phyloP scores from a whole-genome alignment of 2,797 vertebrate genomes.

The Huso huso region DNA sequence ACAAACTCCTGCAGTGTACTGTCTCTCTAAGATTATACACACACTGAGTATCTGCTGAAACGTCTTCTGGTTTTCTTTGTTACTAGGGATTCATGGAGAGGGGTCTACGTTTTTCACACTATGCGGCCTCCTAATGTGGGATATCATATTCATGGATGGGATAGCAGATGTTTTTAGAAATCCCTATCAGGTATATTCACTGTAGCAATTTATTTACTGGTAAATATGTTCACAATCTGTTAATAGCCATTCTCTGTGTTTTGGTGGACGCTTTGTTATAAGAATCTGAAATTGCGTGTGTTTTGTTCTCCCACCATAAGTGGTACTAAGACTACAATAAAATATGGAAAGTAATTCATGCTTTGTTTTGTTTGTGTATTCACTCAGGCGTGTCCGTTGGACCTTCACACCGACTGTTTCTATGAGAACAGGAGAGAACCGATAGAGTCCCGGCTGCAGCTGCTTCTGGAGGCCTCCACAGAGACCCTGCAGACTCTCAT shows the following conservation, averaged over 20 bases:
- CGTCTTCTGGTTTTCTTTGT: no score
- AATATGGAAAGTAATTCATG: not conserved
- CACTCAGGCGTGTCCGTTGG: slow-evolving; percentile 72
- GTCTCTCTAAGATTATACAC: no score
- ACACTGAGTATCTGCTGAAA: no score
- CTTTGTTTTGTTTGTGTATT: not conserved
- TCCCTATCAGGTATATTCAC: slow-evolving; percentile 72
- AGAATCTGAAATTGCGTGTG: no score
- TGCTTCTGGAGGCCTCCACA: slow-evolving; percentile 52
- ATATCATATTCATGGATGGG: slow-evolving; percentile 80
- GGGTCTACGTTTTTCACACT: no score
- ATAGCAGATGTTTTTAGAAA: slow-evolving; percentile 85
- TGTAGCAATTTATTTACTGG: no score
- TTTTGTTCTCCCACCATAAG: no score
- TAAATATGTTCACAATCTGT: no score
- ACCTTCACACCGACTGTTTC: slow-evolving; percentile 87
- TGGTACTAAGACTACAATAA: not conserved
- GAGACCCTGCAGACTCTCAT: slow-evolving; percentile 63
- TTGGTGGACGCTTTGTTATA: no score
- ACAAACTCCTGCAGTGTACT: no score
- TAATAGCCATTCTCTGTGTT: no score
- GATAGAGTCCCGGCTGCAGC: slow-evolving; percentile 63
- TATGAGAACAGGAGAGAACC: slow-evolving; percentile 68
- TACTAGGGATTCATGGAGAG: no score
- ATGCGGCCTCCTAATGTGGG: slow-evolving; percentile 79